A percentile compares a stretch with the other conserved stretches of the same genome.
These are phyloP conservation scores for Halcyon badia DNA, from an alignment of 2,797 vertebrate species.

Conservation along the genomic window DNA sequence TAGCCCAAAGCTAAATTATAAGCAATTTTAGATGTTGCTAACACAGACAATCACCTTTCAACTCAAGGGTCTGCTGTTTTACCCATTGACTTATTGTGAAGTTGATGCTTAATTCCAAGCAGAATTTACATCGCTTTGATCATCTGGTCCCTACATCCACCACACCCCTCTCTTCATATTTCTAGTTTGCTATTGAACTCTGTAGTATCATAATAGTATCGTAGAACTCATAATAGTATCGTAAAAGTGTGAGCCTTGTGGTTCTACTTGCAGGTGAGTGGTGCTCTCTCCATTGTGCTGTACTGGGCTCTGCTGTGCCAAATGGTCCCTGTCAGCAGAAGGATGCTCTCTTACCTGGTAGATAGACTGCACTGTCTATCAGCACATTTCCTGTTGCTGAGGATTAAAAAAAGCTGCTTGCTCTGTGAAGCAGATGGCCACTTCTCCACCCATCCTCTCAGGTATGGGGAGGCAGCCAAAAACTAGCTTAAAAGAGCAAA, in stretches of 20 bases:
- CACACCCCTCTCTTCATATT: background rate
- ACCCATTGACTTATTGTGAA: background rate
- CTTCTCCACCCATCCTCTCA: constrained; percentile 65
- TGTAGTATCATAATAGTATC: rapidly evolving
- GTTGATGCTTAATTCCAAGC: background rate
- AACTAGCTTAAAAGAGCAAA: constrained; percentile 58
- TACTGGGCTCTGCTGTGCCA: background rate
- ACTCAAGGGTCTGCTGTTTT: background rate
- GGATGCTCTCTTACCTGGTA: background rate
- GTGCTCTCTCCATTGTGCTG: rapidly evolving
- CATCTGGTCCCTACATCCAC: background rate
- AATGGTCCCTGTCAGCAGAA: background rate
- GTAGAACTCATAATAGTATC: rapidly evolving
- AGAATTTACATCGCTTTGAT: background rate
- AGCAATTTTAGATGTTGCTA: no score
- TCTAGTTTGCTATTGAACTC: background rate
- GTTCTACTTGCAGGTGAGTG: background rate
- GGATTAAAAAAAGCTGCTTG: background rate
- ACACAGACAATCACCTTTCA: background rate
- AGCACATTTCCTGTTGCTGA: background rate
- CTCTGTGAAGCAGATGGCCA: constrained; percentile 55
- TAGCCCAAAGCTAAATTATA: background rate
- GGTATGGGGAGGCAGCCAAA: constrained; percentile 60
- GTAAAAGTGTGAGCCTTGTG: rapidly evolving
- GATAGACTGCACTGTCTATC: background rate